These are phyloP conservation scores for Drosophila carrolli DNA, from an alignment of 1,140 invertebrate species.

Conservation along the genomic window DNA sequence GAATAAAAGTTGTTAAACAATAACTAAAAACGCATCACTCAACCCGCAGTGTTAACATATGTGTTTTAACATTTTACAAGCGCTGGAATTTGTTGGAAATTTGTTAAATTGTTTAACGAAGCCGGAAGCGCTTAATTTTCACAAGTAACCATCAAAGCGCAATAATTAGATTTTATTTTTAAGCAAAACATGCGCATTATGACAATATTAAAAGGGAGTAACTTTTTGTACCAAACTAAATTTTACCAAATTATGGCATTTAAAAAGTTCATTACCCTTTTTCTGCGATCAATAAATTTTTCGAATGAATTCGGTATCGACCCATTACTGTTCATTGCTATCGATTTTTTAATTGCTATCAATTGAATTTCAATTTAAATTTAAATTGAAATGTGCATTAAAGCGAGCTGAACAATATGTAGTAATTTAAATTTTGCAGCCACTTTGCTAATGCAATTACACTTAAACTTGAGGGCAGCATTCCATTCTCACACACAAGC, in stretches of 20 bases:
- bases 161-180: conserved; percentile 5
- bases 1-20: conserved; percentile 17
- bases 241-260: conserved; percentile 10
- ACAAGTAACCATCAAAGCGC: conserved; percentile 18
- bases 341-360: no score
- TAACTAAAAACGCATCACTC: conserved; percentile 12
- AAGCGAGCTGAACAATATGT: conserved; percentile 31
- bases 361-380: conserved; percentile 20
- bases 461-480: conserved; percentile 64
- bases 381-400: conserved; percentile 43
- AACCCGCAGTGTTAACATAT: background rate
- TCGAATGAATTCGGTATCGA: no score
- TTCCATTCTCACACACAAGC: conserved; percentile 49
- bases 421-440: conserved; percentile 63
- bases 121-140: conserved; percentile 14
- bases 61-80: conserved; percentile 1
- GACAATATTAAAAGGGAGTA: conserved; percentile 11
- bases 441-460: conserved; percentile 76
- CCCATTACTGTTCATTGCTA: no score
- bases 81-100: conserved; percentile 9
- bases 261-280: background rate
- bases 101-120: conserved; percentile 8
- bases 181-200: conserved; percentile 12
- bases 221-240: background rate
- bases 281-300: no score